Base-by-base conservation (phyloP, 2,888 invertebrate genomes). In the Zeuzera pyrina region DNA sequence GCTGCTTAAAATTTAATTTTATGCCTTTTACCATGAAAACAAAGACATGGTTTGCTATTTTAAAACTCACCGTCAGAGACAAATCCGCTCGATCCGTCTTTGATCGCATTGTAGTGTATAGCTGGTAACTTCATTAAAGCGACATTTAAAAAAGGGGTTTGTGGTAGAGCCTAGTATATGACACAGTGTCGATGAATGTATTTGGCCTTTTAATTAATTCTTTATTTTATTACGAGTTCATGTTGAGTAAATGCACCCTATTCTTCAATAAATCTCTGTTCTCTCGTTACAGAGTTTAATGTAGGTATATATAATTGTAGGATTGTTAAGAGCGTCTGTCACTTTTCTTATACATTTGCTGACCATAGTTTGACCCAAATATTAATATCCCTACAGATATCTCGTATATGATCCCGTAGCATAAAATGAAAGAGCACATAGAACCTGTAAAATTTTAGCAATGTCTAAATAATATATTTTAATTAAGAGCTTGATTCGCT, bases 1-100 rank as follows among this genome's bases (percentile, higher is more conserved):
- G 43, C 25, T 43, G 43, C 26, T 43, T 45, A 29, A 35, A 47
- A 23, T 35, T 34, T n/a, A 21, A 24, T 30, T 38, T 42, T n/a
- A 44, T 12, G 3, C 41, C 43, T 23, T 37, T 41, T 1, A 36
- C 31, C 35, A 44, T 42, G 30, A 47, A 45, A 0, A 42, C 41
- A n/a, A 47, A 13, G 1, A 15, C 39, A 28, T 49, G 42, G 14
- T 45, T 33, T 2, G 48, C 39, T 19, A 45, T 30, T 11, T 34
- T 37, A 8, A 24, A 15, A n/a, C 31, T 31, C 16, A 12, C 11
- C 30, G 13, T 19, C 16, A 2, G 13, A 31, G 8, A 29, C 30
- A 11, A 42, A 42, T 1, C 42, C 43, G 12, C 23, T 27, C 19
- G 33, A 12, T 24, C 38, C 32, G n/a, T 46, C 43, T 12, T 32